Evolutionary conservation across 64 coral and sea anemone genomes (phyloP).

Genomic region (Actinia tenebrosa): DNA sequence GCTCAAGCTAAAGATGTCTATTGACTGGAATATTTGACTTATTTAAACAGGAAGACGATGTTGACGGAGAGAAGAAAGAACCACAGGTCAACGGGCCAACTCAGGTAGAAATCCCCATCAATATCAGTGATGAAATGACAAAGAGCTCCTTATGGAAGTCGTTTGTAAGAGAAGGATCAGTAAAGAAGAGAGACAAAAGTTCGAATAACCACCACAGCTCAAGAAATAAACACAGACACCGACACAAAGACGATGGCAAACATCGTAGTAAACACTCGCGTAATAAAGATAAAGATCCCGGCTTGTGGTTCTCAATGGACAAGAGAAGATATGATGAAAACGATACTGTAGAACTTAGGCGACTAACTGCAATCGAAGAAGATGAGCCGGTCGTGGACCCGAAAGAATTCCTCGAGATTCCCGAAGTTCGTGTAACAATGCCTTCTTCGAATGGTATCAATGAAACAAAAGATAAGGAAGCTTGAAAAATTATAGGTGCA

Average conservation of each 20-base stretch:
- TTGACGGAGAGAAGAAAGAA: conserved; percentile 18
- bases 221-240: conserved; percentile 69
- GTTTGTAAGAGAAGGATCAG: conserved; percentile 64
- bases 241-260: conserved; percentile 24
- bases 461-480: background rate
- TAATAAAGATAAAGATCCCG: background rate
- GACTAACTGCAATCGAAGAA: conserved; percentile 11
- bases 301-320: conserved; percentile 14
- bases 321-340: conserved; percentile 6
- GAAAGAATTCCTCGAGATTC: conserved; percentile 10
- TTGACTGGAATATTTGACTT: background rate
- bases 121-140: conserved; percentile 83
- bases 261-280: conserved; percentile 9
- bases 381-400: conserved; percentile 2
- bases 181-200: conserved; percentile 34
- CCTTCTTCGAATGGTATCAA: conserved; percentile 13
- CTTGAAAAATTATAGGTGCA: background rate
- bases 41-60: background rate
- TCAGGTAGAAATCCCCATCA: conserved; percentile 54
- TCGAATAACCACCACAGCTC: conserved; percentile 41
- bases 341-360: background rate
- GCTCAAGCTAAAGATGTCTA: too few species aligned
- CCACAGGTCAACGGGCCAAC: background rate
- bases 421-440: conserved; percentile 11
- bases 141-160: conserved; percentile 84